A percentile compares a stretch with the other conserved stretches of the same genome.
Evolutionary conservation across 2,113 vertebrate genomes (phyloP).

Genomic region (Mionectes macconnelli): DNA sequence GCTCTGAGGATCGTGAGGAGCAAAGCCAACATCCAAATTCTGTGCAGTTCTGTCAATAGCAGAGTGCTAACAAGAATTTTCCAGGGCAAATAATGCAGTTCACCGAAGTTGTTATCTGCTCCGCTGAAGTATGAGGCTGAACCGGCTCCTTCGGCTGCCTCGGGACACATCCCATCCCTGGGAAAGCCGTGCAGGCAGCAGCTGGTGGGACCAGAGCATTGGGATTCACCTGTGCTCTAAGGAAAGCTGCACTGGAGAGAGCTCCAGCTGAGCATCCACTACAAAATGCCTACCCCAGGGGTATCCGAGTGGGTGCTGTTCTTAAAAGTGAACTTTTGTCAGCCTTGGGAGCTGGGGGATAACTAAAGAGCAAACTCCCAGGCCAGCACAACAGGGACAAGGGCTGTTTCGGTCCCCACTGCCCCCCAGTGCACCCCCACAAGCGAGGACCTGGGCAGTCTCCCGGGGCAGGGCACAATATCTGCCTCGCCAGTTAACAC

Average conservation of each 20-base stretch:
- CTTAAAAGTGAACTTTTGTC: neutral
- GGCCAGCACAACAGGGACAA: neutral
- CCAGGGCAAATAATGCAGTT: neutral
- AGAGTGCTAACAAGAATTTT: neutral
- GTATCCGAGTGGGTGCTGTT: neutral
- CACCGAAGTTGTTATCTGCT: neutral
- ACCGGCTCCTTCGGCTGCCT: neutral
- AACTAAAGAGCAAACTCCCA: neutral
- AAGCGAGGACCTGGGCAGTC: neutral
- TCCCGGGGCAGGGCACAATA: neutral
- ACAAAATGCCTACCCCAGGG: neutral
- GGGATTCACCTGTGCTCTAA: neutral
- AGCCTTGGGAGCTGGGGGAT: neutral
- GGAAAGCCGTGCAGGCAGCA: neutral
- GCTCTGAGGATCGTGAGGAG: accelerated
- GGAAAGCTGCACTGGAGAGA: neutral
- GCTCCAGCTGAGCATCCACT: neutral
- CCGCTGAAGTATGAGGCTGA: neutral
- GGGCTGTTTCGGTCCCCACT: neutral
- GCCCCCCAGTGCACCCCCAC: neutral
- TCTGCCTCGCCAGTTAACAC: neutral
- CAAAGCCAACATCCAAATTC: neutral
- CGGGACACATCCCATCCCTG: neutral
- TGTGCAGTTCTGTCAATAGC: neutral
- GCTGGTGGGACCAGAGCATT: neutral